Percentiles rank a stretch among this genome's conserved stretches.
Evolutionary conservation across 2,797 vertebrate species (phyloP).

Genomic region (Leptodactylus fallax): DNA sequence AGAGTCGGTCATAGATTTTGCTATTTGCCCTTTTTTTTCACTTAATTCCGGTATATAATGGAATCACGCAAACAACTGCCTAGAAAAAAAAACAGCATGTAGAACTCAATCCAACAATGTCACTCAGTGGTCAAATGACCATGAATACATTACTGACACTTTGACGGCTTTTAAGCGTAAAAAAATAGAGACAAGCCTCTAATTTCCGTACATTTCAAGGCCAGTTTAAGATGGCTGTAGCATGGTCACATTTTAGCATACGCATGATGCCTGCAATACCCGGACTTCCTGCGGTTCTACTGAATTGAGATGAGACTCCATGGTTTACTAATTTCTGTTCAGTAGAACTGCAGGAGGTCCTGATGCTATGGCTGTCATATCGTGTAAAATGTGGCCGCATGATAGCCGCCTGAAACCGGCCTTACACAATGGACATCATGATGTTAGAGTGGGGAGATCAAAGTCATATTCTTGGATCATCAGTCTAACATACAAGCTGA

Average conservation of each 20-base stretch:
- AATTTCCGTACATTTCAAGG: too few species aligned
- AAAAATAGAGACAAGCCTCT: background rate
- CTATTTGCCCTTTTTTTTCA: background rate
- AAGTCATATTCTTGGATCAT: background rate
- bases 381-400: too few species aligned
- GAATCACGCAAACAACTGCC: background rate
- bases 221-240: background rate
- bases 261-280: too few species aligned
- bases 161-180: background rate
- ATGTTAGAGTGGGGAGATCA: background rate
- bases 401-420: too few species aligned
- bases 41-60: background rate
- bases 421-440: background rate
- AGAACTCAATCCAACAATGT: background rate
- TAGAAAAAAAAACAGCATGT: background rate
- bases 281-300: background rate
- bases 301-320: background rate
- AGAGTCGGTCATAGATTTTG: background rate
- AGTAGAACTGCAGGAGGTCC: too few species aligned
- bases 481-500: too few species aligned
- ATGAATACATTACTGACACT: background rate
- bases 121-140: background rate
- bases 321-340: too few species aligned
- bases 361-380: too few species aligned
- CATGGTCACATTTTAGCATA: background rate